phyloP scores from a whole-genome alignment of 1,140 invertebrate species.

The Manduca sexta region DNA sequence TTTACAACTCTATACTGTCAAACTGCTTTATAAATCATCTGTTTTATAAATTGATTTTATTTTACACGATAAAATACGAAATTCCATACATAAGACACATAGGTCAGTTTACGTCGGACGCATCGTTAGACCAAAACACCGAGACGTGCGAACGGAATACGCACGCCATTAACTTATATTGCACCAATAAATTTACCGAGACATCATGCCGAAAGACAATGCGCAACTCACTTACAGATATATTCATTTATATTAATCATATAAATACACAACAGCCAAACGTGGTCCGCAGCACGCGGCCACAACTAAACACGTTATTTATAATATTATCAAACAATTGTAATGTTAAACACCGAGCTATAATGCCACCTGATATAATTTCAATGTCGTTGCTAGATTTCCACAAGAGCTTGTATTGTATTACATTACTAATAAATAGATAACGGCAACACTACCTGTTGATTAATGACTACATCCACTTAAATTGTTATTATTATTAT shows the following conservation, averaged over 20 bases:
- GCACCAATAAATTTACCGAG: constrained; percentile 18
- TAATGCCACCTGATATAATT: constrained; percentile 26
- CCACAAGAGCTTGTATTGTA: constrained; percentile 21
- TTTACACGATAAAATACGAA: too few relatives aligned
- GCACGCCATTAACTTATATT: not conserved
- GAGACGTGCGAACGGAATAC: not conserved
- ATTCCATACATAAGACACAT: too few relatives aligned
- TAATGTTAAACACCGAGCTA: constrained; percentile 34
- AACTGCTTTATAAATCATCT: too few relatives aligned
- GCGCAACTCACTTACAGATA: constrained; percentile 14
- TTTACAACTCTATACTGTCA: too few relatives aligned
- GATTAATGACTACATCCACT: constrained; percentile 66
- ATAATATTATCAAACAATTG: constrained; percentile 15
- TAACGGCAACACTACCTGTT: constrained; percentile 64
- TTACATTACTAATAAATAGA: constrained; percentile 33
- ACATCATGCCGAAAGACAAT: constrained; percentile 30
- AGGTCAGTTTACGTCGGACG: too few relatives aligned
- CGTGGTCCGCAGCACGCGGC: constrained; percentile 26
- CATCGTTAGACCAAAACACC: constrained; percentile 2
- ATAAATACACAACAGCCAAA: constrained; percentile 56
- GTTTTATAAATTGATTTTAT: too few relatives aligned
- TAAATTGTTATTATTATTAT: constrained; percentile 52
- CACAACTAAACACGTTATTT: constrained; percentile 33
- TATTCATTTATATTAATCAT: constrained; percentile 27
- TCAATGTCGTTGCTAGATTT: constrained; percentile 39